Evolutionary conservation across 2,888 invertebrate genomes (phyloP).

Genomic region (Vesta saturnalis): DNA sequence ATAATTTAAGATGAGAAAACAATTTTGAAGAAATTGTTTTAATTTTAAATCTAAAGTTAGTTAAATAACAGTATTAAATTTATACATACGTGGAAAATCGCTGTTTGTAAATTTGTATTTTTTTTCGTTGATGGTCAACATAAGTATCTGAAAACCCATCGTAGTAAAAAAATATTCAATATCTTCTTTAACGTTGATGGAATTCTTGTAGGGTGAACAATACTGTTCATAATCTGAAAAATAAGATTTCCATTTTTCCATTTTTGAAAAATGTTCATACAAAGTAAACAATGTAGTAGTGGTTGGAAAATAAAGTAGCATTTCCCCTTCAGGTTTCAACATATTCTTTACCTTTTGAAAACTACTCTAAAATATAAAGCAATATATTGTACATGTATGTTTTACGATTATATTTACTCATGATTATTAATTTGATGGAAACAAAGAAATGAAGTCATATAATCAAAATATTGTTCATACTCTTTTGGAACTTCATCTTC

Average conservation of each 20-base stretch:
- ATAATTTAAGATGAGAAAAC: too few relatives aligned
- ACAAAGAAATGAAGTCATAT: too few relatives aligned
- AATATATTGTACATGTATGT: too few relatives aligned
- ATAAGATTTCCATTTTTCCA: background rate
- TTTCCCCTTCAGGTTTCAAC: background rate
- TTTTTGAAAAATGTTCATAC: background rate
- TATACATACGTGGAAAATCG: background rate
- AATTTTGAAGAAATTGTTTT: too few relatives aligned
- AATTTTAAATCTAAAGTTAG: too few relatives aligned
- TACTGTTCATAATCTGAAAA: background rate
- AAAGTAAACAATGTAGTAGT: background rate
- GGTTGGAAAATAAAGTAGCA: background rate
- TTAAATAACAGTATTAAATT: too few relatives aligned
- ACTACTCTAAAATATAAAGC: too few relatives aligned
- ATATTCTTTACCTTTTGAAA: too few relatives aligned
- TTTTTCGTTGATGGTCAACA: background rate
- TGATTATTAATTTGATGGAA: too few relatives aligned
- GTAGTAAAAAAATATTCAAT: background rate
- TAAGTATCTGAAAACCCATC: background rate
- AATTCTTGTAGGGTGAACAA: background rate
- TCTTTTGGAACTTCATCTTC: too few relatives aligned
- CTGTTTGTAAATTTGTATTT: background rate
- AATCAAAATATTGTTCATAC: too few relatives aligned
- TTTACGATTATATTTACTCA: too few relatives aligned
- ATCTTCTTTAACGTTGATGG: background rate